Percentiles rank a stretch among this genome's conserved stretches.
These are phyloP conservation scores for Mus minutoides DNA, from an alignment of 2,797 vertebrate genomes.

Conservation along the genomic window DNA sequence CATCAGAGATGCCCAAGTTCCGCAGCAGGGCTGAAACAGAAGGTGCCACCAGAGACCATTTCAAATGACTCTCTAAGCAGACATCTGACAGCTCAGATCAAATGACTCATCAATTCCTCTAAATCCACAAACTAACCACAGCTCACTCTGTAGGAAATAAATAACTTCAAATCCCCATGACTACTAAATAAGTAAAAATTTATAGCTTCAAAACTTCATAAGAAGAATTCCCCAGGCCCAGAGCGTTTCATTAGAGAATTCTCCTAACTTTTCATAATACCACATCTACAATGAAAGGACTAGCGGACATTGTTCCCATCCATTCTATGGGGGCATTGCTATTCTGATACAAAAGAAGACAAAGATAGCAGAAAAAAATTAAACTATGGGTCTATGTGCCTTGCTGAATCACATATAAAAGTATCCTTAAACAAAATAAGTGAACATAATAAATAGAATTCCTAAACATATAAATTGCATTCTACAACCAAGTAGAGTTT, in stretches of 20 bases:
- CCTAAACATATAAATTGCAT: background rate
- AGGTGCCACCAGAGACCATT: background rate
- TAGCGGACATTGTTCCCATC: background rate
- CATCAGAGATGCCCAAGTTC: background rate
- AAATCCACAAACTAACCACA: constrained; percentile 8
- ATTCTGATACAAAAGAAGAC: background rate
- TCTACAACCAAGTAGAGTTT: background rate
- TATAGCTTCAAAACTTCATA: background rate
- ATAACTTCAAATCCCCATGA: background rate
- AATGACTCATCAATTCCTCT: background rate
- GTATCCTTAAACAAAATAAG: background rate
- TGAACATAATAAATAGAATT: background rate
- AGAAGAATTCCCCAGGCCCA: background rate
- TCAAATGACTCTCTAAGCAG: background rate
- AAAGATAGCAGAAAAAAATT: background rate
- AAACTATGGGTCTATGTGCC: background rate
- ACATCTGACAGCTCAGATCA: constrained; percentile 33
- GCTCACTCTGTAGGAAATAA: background rate
- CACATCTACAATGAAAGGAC: background rate
- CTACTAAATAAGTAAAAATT: constrained; percentile 1
- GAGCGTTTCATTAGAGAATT: background rate
- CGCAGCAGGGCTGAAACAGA: background rate
- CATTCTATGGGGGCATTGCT: background rate
- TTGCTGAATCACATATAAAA: background rate
- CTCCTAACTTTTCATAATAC: background rate